Evolutionary conservation across 1,140 invertebrate genomes (phyloP), one percentile per base, ranked within the genome.

Genomic region (Magallana angulata): DNA sequence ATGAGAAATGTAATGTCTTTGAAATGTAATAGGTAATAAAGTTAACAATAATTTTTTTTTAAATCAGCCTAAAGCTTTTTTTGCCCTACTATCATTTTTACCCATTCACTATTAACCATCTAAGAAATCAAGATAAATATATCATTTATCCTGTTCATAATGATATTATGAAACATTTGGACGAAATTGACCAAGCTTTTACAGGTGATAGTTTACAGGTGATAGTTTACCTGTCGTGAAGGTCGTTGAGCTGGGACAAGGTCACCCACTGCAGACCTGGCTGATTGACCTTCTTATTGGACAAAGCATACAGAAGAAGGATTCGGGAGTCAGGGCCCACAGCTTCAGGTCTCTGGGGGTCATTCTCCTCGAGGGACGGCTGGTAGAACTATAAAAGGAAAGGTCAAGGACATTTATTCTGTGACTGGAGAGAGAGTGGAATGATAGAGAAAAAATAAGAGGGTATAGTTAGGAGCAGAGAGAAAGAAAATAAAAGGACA

Each of bases 221-320:
- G 36, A 5, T 48, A 82, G 36, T 56, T 24, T 82, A 94, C 94
- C 92, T 93, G 90, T 94, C 93, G 90, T 94, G 93, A 16, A 94
- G 89, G 59, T 94, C 93, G 85, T 92, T 90, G n/a, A 94, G 88
- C 87, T 93, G 92, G 48, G 91, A 89, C 62, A 92, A 86, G 24
- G 93, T 91, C 18, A 94, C 88, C 93, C 94, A 94, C 58, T 90
- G 86, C 62, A 93, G 81, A 12, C 90, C 90, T 57, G 89, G 88
- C 24, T 87, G 30, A 9, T 81, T 81, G 58, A 57, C 76, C 87
- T 92, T 94, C 14, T 84, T 90, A 30, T 76, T 76, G 68, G 90
- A 89, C 2, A 92, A 36, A 5, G 93, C 91, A 89, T 91, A 93
- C 76, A 93, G 87, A n/a, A 94, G 81, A 7, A 93, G 59, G 9